A percentile compares a stretch with the other conserved stretches of the same genome.
Evolutionary conservation across 2,797 vertebrate species (phyloP).

Genomic region (Labeo calbasu): DNA sequence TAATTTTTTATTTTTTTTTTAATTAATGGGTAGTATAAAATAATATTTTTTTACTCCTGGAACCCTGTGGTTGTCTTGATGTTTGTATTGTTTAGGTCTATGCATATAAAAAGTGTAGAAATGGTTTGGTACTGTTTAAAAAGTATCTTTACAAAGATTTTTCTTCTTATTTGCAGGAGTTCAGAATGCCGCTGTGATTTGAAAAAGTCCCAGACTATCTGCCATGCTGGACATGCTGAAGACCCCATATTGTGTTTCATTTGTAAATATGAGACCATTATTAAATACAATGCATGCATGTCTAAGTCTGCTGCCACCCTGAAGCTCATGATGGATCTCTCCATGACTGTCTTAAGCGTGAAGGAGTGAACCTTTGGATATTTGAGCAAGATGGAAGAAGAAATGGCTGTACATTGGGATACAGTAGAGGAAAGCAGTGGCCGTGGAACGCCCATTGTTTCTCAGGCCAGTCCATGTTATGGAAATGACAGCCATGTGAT

Average conservation of each 20-base stretch:
- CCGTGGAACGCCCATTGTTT: constrained; percentile 38
- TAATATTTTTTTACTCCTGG: not conserved
- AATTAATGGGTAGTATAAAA: no score
- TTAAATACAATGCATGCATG: constrained; percentile 3
- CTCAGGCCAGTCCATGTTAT: constrained; percentile 53
- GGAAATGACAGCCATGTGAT: constrained; percentile 51
- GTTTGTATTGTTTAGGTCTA: not conserved
- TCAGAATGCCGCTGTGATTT: constrained; percentile 16
- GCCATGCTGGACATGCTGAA: constrained; percentile 15
- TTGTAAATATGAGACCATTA: constrained; percentile 12
- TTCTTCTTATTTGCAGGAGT: constrained; percentile 27
- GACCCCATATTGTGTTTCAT: not conserved
- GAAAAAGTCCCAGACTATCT: not conserved
- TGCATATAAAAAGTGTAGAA: not conserved
- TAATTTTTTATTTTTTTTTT: no score
- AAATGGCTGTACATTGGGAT: constrained; percentile 67
- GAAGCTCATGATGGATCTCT: constrained; percentile 44
- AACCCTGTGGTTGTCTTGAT: not conserved
- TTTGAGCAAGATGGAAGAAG: constrained; percentile 67
- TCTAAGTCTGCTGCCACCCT: constrained; percentile 27
- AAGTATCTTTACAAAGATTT: not conserved
- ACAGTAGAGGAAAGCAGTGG: constrained; percentile 31
- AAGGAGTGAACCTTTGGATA: constrained; percentile 62
- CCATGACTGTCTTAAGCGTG: constrained; percentile 58
- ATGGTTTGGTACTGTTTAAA: not conserved